These are phyloP conservation scores for Diaprepes abbreviatus DNA, from an alignment of 2,888 invertebrate genomes.

Conservation along the genomic window DNA sequence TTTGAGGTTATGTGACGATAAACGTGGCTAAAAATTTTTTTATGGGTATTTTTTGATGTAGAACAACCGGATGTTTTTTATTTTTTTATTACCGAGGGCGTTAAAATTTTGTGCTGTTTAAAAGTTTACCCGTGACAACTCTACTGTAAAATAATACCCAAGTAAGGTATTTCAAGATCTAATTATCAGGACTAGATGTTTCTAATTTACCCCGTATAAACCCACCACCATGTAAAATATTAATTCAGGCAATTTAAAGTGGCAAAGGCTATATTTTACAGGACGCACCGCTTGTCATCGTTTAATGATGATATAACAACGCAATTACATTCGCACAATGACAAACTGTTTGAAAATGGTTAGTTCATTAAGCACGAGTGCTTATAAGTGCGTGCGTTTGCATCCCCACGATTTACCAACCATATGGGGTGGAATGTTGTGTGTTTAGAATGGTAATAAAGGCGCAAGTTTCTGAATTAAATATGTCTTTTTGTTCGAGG, in stretches of 20 bases:
- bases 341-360: conserved; percentile 63
- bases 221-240: conserved; percentile 25
- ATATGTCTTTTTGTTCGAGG: not conserved
- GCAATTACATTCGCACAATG: conserved; percentile 61
- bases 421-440: conserved; percentile 48
- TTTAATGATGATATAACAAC: conserved; percentile 61
- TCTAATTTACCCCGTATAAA: not conserved
- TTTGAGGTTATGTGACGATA: too few species aligned
- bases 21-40: too few species aligned
- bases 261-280: conserved; percentile 46
- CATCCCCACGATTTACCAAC: conserved; percentile 41
- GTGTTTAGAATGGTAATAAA: conserved; percentile 37
- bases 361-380: conserved; percentile 60
- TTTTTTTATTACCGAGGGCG: too few species aligned
- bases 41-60: too few species aligned
- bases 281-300: conserved; percentile 55
- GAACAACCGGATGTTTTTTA: too few species aligned
- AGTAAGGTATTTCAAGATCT: too few species aligned
- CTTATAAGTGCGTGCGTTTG: conserved; percentile 41
- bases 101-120: too few species aligned
- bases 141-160: too few species aligned
- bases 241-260: conserved; percentile 47
- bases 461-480: conserved; percentile 37
- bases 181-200: too few species aligned
- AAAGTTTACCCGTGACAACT: too few species aligned